Evolutionary conservation across 2,113 vertebrate species (phyloP).

Genomic region (Herpetotheres cachinnans): DNA sequence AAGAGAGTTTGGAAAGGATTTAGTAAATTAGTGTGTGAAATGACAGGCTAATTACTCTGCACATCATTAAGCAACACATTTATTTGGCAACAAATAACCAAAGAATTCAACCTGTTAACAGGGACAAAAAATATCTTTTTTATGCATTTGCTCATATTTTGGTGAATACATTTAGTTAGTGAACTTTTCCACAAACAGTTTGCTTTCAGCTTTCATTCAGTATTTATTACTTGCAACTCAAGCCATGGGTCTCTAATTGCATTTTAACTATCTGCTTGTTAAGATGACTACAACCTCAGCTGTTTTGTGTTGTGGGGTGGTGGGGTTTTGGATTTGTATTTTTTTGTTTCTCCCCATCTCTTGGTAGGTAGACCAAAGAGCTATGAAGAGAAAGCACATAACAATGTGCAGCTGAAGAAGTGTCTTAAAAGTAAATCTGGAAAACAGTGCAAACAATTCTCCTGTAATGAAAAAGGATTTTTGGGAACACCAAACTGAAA

Average conservation of each 20-base stretch:
- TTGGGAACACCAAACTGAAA: background rate
- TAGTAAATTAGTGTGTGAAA: background rate
- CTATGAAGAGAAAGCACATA: background rate
- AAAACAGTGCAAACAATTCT: background rate
- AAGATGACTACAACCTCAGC: background rate
- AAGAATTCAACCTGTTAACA: background rate
- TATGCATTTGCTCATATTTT: background rate
- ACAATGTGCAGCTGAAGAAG: background rate
- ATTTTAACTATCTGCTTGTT: background rate
- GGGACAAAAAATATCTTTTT: background rate
- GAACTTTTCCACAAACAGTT: background rate
- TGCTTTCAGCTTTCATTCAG: slow-evolving; percentile 8
- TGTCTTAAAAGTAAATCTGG: background rate
- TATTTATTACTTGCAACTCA: slow-evolving; percentile 17
- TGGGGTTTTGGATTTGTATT: background rate
- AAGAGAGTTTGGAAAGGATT: background rate
- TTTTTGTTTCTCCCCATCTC: background rate
- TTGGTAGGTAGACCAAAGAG: background rate
- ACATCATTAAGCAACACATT: slow-evolving; percentile 2
- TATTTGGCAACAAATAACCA: slow-evolving; percentile 33
- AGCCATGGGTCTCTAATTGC: background rate
- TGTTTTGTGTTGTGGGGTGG: background rate
- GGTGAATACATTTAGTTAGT: background rate
- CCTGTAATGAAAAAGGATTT: background rate
- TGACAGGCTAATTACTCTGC: slow-evolving; percentile 15